phyloP scores from a whole-genome alignment of 2,888 invertebrate species.

The Andrena flavipes region DNA sequence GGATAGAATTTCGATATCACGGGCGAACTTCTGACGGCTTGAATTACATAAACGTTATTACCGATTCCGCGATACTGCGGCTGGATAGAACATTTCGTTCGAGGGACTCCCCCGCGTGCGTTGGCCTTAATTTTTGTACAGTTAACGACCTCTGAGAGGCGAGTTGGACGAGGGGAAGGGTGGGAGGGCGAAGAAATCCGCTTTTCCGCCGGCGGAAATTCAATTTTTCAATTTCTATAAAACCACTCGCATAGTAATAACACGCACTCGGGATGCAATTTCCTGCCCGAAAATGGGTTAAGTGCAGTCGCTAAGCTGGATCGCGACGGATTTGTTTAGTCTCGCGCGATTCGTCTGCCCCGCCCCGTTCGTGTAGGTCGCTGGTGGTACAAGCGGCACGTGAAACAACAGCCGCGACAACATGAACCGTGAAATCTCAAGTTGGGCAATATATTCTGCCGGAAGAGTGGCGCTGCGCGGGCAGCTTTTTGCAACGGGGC shows the following conservation, averaged over 20 bases:
- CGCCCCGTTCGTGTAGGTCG: not conserved
- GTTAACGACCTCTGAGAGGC: not conserved
- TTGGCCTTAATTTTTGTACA: not conserved
- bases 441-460: slow-evolving; percentile 32
- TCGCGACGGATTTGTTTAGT: slow-evolving; percentile 59
- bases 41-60: slow-evolving; percentile 39
- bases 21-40: slow-evolving; percentile 15
- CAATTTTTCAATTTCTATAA: slow-evolving; percentile 45
- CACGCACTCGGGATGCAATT: slow-evolving; percentile 42
- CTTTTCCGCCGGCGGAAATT: slow-evolving; percentile 24
- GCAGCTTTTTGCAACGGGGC: slow-evolving; percentile 11
- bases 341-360: slow-evolving; percentile 3
- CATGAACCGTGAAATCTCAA: slow-evolving; percentile 37
- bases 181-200: slow-evolving; percentile 30
- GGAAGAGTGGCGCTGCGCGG: slow-evolving; percentile 15
- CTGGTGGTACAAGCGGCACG: slow-evolving; percentile 24
- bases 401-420: slow-evolving; percentile 36
- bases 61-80: slow-evolving; percentile 4
- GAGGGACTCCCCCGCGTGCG: not conserved
- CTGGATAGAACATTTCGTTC: not conserved
- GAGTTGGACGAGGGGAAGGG: not conserved
- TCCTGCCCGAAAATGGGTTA: slow-evolving; percentile 41
- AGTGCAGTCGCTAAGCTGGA: slow-evolving; percentile 45
- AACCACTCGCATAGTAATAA: slow-evolving; percentile 40
- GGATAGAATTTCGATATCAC: slow-evolving; percentile 17